Percentiles rank a stretch among this genome's conserved stretches.
These are phyloP conservation scores for Calliphora vomitoria DNA, from an alignment of 2,888 invertebrate genomes.

Conservation along the genomic window DNA sequence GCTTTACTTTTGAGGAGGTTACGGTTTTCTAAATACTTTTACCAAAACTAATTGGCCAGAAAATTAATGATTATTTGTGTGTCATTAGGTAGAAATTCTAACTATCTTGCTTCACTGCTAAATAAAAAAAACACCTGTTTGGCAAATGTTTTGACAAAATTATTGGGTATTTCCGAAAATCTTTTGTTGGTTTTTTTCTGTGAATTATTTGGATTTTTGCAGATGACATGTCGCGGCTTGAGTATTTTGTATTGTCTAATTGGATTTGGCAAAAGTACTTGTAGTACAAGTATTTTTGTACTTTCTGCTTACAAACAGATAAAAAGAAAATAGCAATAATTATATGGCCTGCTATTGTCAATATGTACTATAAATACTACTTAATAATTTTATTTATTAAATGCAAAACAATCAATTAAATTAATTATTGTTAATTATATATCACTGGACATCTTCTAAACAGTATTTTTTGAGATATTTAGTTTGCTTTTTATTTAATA, in stretches of 20 bases:
- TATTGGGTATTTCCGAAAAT: not conserved
- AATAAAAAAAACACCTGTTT: not conserved
- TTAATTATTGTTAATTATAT: too few relatives aligned
- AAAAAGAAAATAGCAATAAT: not conserved
- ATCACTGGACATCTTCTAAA: too few relatives aligned
- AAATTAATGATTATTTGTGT: constrained; percentile 33
- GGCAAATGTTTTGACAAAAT: constrained; percentile 29
- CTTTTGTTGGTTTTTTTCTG: not conserved
- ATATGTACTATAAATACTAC: too few relatives aligned
- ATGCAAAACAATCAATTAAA: too few relatives aligned
- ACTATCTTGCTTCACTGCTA: too few relatives aligned
- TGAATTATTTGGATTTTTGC: not conserved
- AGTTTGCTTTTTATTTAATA: not conserved
- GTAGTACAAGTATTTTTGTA: not conserved
- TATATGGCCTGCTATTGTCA: too few relatives aligned
- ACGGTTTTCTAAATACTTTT: constrained; percentile 41
- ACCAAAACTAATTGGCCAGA: constrained; percentile 40
- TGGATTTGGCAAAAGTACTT: constrained; percentile 7
- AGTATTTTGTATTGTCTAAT: constrained; percentile 32
- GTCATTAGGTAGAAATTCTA: constrained; percentile 6
- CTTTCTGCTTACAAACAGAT: not conserved
- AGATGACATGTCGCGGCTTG: constrained; percentile 48
- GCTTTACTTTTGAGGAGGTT: constrained; percentile 22
- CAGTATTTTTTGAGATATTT: too few relatives aligned
- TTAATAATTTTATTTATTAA: too few relatives aligned